Evolutionary conservation across 2,888 invertebrate species (phyloP).

Genomic region (Diaphora mendica): DNA sequence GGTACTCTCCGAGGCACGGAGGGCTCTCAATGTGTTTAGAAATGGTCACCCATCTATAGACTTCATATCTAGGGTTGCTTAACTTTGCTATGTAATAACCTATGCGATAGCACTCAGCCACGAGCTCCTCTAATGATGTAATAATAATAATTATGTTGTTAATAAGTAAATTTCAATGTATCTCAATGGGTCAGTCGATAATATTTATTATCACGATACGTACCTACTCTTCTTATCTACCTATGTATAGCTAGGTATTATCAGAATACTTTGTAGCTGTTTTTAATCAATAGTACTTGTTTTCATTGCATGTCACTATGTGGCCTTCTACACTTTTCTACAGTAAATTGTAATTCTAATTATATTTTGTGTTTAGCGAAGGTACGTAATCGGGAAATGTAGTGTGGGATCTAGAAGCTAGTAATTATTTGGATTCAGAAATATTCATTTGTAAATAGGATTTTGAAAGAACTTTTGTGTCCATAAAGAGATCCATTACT

Average conservation of each 20-base stretch:
- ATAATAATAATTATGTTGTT: slow-evolving; percentile 7
- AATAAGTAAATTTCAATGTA: slow-evolving; percentile 31
- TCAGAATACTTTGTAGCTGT: slow-evolving; percentile 13
- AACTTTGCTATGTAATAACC: too few relatives aligned
- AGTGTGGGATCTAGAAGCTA: neutral
- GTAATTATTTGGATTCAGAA: neutral
- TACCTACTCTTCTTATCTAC: slow-evolving; percentile 10
- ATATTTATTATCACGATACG: slow-evolving; percentile 12
- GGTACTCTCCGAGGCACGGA: too few relatives aligned
- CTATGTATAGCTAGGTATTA: slow-evolving; percentile 11
- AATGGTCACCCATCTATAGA: too few relatives aligned
- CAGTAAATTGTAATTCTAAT: slow-evolving; percentile 10
- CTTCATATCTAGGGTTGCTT: too few relatives aligned
- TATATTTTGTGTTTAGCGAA: neutral
- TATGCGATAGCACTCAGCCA: too few relatives aligned
- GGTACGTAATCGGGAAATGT: neutral
- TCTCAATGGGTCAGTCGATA: slow-evolving; percentile 50
- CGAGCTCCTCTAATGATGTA: too few relatives aligned
- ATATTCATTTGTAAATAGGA: neutral
- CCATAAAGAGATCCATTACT: too few relatives aligned
- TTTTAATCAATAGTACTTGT: slow-evolving; percentile 9
- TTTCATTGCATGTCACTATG: slow-evolving; percentile 2
- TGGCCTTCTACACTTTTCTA: slow-evolving; percentile 7
- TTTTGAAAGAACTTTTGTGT: neutral
- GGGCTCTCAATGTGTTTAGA: too few relatives aligned